Base-by-base conservation (phyloP, 64 coral and sea anemone genomes). In the Acropora tenuis region DNA sequence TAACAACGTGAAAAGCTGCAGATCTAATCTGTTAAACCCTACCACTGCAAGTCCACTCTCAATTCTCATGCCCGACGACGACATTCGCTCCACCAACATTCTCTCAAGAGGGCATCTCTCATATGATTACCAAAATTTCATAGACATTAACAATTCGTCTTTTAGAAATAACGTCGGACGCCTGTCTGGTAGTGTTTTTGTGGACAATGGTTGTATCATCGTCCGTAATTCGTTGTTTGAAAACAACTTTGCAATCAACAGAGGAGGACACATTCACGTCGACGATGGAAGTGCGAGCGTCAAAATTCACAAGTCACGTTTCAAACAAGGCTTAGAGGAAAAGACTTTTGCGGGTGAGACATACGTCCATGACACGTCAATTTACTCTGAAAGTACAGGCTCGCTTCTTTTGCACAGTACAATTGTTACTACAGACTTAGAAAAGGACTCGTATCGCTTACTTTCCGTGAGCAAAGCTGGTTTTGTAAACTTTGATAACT, bases 401-500 rank as follows among this genome's bases (percentile, higher is more conserved):
- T 66, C 83, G 41, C 48, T 93, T 48, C 17, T 57, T 30, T 30
- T 93, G 11, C 48, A 18, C 16, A 69, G 57, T 5, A 79, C 91
- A 45, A 20, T 8, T 9, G 65, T 93, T 16, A 48, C 47, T 43
- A 48, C 84, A 17, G 91, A 93, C 47, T 59, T 86, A 2, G 84
- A 78, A 5, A 68, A 80, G 55, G 77, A 68, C 8, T 41, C 40
- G 1, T 78, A 78, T 15, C 59, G 74, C 8, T 47, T 80, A 30
- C 59, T 93, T 43, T 16, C 59, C 1, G 86, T 93, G 2, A 42
- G 49, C 30, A 80, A 72, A 50, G 76, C 79, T 55, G 91, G 91
- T 1, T 15, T 78, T 5, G 91, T 93, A 1, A 59, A 44, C 3
- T 79, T 93, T n/a, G 77, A 86, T 47, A 93, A 87, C 18, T 8